phyloP scores from a whole-genome alignment of 2,797 vertebrate species.

The Paguma larvata region DNA sequence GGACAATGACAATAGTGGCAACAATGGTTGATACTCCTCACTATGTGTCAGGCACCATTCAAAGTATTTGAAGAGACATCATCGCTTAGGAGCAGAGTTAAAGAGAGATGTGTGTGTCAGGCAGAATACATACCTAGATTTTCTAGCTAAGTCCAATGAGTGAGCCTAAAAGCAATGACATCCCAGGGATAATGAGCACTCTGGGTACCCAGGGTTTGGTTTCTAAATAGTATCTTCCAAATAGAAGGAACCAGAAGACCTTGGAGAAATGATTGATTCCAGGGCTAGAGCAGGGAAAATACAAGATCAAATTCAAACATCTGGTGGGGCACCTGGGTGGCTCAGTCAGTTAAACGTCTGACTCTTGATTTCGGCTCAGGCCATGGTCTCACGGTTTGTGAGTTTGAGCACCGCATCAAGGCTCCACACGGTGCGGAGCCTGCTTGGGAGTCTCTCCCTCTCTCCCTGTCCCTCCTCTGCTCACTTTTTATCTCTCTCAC shows the following conservation, averaged over 20 bases:
- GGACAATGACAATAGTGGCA: background rate
- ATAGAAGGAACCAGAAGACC: background rate
- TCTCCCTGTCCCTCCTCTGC: background rate
- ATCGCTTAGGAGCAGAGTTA: background rate
- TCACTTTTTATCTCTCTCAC: background rate
- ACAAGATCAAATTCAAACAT: background rate
- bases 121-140: background rate
- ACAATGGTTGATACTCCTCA: background rate
- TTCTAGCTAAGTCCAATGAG: background rate
- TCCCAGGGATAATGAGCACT: background rate
- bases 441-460: too few relatives aligned
- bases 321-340: background rate
- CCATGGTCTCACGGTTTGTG: too few relatives aligned
- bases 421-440: too few relatives aligned
- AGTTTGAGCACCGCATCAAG: too few relatives aligned
- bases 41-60: rapidly evolving
- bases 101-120: background rate
- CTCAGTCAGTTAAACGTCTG: background rate
- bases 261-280: background rate
- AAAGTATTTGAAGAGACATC: background rate
- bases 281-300: background rate
- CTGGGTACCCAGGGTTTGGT: background rate
- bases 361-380: background rate
- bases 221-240: background rate
- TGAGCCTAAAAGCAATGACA: background rate